These are phyloP conservation scores for Leucosticte australis DNA, from an alignment of 2,113 vertebrate species.

Conservation along the genomic window DNA sequence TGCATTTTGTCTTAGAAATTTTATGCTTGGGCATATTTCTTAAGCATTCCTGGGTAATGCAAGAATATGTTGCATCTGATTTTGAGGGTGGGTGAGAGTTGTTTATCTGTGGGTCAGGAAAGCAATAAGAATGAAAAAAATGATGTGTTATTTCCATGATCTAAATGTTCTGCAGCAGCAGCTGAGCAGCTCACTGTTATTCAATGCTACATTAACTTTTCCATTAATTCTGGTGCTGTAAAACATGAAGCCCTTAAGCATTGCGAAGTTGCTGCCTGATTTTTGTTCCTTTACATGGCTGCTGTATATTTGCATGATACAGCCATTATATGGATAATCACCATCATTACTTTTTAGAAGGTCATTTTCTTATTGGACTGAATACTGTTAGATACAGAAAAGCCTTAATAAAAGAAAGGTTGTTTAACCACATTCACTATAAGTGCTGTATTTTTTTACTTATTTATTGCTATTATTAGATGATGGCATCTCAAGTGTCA, in stretches of 20 bases:
- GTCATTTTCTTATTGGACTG: slow-evolving; percentile 23
- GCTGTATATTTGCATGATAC: slow-evolving; percentile 39
- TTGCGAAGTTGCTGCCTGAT: slow-evolving; percentile 69
- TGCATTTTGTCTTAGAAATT: background rate
- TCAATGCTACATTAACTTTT: slow-evolving; percentile 94
- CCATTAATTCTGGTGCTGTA: slow-evolving; percentile 85
- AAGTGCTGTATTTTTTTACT: background rate
- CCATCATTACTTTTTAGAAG: slow-evolving; percentile 40
- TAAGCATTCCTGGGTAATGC: background rate
- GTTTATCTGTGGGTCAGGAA: slow-evolving; percentile 14
- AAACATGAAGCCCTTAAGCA: slow-evolving; percentile 83
- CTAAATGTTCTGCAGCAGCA: slow-evolving; percentile 79
- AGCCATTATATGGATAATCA: slow-evolving; percentile 31
- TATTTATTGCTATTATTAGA: background rate
- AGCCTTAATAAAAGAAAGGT: background rate
- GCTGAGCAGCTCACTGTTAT: slow-evolving; percentile 82
- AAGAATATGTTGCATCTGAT: background rate
- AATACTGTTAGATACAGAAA: slow-evolving; percentile 1
- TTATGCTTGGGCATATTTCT: background rate
- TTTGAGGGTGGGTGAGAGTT: background rate
- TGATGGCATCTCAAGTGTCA: background rate
- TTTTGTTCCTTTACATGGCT: slow-evolving; percentile 36
- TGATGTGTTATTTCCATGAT: slow-evolving; percentile 78
- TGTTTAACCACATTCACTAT: background rate
- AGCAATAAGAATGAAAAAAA: slow-evolving; percentile 73